These are phyloP conservation scores for Hypselothyrea guttata DNA, from an alignment of 2,888 invertebrate genomes.

Conservation along the genomic window DNA sequence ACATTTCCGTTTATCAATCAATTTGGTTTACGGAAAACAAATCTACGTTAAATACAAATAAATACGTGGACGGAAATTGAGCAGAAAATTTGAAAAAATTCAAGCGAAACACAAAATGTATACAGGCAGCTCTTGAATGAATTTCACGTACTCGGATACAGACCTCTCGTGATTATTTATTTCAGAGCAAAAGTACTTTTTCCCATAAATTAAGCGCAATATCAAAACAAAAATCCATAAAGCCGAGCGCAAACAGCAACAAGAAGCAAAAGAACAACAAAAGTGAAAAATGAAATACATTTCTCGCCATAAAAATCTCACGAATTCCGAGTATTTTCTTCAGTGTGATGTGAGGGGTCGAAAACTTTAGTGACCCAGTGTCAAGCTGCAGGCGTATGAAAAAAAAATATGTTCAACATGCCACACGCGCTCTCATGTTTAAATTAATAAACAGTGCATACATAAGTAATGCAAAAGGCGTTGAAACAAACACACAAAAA, in stretches of 20 bases:
- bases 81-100: neutral
- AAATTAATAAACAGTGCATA: conserved; percentile 54
- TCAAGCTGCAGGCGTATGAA: conserved; percentile 24
- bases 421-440: conserved; percentile 19
- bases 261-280: neutral
- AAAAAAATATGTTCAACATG: conserved; percentile 27
- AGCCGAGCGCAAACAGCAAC: neutral
- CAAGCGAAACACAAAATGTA: neutral
- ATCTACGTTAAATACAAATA: too few relatives aligned
- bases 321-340: too few relatives aligned
- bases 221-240: conserved; percentile 24
- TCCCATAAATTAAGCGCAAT: conserved; percentile 31
- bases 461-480: conserved; percentile 44
- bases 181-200: conserved; percentile 11
- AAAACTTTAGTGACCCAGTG: conserved; percentile 44
- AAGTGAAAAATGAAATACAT: conserved; percentile 20
- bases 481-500: conserved; percentile 21
- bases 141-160: conserved; percentile 2
- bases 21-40: too few relatives aligned
- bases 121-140: conserved; percentile 16
- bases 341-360: conserved; percentile 3
- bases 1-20: too few relatives aligned
- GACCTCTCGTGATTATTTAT: conserved; percentile 18
- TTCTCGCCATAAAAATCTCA: conserved; percentile 24
- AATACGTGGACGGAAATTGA: neutral